Evolutionary conservation across 2,888 invertebrate species (phyloP), one percentile per base, ranked within the genome.

Genomic region (Eupeodes luniger): DNA sequence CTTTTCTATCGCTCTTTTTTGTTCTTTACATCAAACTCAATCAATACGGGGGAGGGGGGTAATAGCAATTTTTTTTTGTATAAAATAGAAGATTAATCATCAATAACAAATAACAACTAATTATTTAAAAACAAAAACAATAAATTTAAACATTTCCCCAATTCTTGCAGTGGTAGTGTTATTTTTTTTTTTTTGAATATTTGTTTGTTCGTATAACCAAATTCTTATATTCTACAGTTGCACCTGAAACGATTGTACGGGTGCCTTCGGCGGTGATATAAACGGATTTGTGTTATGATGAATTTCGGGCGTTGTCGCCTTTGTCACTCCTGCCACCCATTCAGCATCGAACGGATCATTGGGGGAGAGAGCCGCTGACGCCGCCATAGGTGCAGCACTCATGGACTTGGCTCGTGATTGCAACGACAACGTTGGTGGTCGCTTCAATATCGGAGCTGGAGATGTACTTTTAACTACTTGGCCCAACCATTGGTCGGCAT

Each of bases 401-500:
- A 95, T 91, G 0, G 95, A 95, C 91, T 95, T 95, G 3, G 96
- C 94, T 59, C 95, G 93, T 7, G 95, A 95, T 47, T 95, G 93
- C 40, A 95, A 95, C 69, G 93, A 94, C 75, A 95, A 76, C 16
- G 91, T 91, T 67, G 90, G 93, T 57, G 95, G 94, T 16, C 95
- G 94, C 91, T 95, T 93, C 91, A 94, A 92, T 91, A 95, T 93
- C 74, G 94, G 94, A 6, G 95, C 92, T 76, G 94, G 93, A 76
- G 95, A 95, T 91, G 94, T 94, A 89, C 95, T 95, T 89, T 95
- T 95, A 14, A 96, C 96, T 62, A 97, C 95, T 90, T 96, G 95
- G 10, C 96, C 97, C 90, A 97, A 93, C 97, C 97, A 97, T 91
- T 97, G 97, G 91, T 97, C 97, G 0, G 97, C 97, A 93, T 96